Conservation (phyloP, 2,888 invertebrate genomes). For the Gryllus longicercus region DNA sequence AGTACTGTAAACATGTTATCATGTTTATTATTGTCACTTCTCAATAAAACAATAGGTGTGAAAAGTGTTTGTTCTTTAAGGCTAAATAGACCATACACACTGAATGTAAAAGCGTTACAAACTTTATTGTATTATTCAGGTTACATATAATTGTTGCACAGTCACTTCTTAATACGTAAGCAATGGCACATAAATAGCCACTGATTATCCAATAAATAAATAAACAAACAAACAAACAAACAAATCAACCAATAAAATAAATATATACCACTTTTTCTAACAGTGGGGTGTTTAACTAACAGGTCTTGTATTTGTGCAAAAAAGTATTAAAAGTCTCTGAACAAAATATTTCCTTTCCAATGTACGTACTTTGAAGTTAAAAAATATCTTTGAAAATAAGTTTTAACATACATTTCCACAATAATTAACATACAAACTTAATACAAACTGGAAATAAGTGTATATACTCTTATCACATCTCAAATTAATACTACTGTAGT, state of each 20-base stretch:
- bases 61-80: neutral
- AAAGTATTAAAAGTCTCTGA: neutral
- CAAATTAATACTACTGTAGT: no score
- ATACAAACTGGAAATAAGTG: no score
- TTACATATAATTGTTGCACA: slow-evolving; percentile 1
- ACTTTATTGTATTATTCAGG: neutral
- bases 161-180: neutral
- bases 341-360: neutral
- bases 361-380: neutral
- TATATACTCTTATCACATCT: no score
- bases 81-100: slow-evolving; percentile 1
- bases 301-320: neutral
- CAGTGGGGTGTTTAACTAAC: neutral
- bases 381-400: neutral
- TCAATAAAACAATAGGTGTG: no score
- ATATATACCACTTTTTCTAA: neutral
- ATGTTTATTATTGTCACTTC: no score
- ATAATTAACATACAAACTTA: no score
- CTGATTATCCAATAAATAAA: neutral
- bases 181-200: neutral
- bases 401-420: no score
- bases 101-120: neutral
- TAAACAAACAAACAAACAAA: neutral
- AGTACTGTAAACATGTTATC: no score
- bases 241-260: neutral